Evolutionary conservation across 2,888 invertebrate genomes (phyloP).

Genomic region (Pandemis cinnamomeana): DNA sequence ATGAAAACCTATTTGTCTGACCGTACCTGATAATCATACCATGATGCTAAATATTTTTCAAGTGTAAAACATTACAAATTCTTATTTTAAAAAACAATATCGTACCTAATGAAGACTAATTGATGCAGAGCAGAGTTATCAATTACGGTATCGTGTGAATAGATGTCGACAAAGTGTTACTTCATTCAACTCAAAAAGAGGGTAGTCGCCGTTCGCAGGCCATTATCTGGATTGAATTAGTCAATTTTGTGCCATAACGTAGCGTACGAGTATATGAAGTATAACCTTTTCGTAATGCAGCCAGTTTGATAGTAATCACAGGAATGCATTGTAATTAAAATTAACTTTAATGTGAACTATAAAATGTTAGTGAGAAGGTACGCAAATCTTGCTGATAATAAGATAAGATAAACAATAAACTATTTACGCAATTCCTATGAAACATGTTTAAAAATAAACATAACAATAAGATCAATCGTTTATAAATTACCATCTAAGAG

Average conservation of each 20-base stretch:
- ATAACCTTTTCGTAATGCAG: background rate
- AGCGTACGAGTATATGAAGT: background rate
- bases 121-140: conserved; percentile 47
- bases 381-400: too few relatives aligned
- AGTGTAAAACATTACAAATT: conserved; percentile 28
- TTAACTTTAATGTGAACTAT: background rate
- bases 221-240: conserved; percentile 19
- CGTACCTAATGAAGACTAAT: conserved; percentile 55
- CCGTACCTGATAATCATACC: too few relatives aligned
- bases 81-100: conserved; percentile 45
- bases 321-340: background rate
- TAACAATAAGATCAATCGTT: background rate
- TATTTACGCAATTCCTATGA: background rate
- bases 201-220: conserved; percentile 31
- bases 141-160: conserved; percentile 47
- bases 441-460: background rate
- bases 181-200: conserved; percentile 31
- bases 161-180: conserved; percentile 25
- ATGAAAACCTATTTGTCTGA: too few relatives aligned
- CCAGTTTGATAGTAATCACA: background rate
- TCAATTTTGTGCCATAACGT: conserved; percentile 20
- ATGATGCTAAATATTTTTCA: background rate
- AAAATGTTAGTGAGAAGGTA: background rate
- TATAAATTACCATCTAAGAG: conserved; percentile 49
- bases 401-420: too few relatives aligned